phyloP scores from a whole-genome alignment of 2,113 vertebrate genomes.

The Meleagris gallopavo region DNA sequence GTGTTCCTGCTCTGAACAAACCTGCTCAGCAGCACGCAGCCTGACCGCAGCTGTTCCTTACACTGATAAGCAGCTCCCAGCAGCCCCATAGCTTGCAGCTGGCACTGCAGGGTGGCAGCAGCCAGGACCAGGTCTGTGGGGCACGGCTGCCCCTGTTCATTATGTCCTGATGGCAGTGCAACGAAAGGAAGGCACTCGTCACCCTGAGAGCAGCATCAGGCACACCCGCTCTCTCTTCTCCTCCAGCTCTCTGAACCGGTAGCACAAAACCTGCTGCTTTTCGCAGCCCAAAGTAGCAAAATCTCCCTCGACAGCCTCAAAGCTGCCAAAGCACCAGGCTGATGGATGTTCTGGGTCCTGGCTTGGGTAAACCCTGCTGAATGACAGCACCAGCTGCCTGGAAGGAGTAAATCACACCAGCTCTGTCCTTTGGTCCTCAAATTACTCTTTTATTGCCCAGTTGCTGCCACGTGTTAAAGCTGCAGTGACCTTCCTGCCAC shows the following conservation, averaged over 20 bases:
- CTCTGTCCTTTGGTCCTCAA: background rate
- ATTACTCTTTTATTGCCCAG: background rate
- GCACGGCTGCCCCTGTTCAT: background rate
- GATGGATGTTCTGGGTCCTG: rapidly evolving
- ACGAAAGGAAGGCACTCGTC: background rate
- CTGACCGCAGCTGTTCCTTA: slow-evolving; percentile 14
- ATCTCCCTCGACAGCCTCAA: background rate
- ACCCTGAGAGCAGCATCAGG: rapidly evolving
- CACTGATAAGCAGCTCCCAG: background rate
- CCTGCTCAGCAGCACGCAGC: slow-evolving; percentile 53
- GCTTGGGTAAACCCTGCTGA: background rate
- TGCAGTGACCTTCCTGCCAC: background rate
- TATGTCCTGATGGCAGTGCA: rapidly evolving
- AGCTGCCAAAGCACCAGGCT: rapidly evolving
- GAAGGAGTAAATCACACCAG: rapidly evolving
- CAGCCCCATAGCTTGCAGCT: rapidly evolving
- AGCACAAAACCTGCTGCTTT: background rate
- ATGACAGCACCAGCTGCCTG: slow-evolving; percentile 23
- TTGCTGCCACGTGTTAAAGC: background rate
- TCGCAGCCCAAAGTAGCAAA: background rate
- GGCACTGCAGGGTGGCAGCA: rapidly evolving
- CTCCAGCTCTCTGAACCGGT: background rate
- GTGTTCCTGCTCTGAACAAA: slow-evolving; percentile 60
- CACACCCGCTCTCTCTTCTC: background rate
- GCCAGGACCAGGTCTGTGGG: background rate